A percentile compares a stretch with the other conserved stretches of the same genome.
These are phyloP conservation scores for Spodoptera picta DNA, from an alignment of 2,888 invertebrate species.

Conservation along the genomic window DNA sequence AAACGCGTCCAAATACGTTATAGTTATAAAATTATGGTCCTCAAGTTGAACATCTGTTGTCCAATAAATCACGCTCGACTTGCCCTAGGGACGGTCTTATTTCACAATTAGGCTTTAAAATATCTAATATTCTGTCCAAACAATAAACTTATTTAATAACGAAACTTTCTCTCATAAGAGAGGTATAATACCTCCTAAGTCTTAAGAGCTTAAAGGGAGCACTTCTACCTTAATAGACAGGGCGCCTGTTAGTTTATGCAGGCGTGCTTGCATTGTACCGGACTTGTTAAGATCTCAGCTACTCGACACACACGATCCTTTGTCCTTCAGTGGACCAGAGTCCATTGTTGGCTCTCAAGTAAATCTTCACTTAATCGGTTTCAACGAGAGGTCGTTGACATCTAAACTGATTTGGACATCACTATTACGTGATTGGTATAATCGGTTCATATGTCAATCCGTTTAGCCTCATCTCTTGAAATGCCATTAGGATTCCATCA, in stretches of 20 bases:
- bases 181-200: constrained; percentile 20
- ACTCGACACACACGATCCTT: constrained; percentile 19
- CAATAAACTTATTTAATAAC: constrained; percentile 27
- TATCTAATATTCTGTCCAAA: constrained; percentile 21
- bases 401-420: constrained; percentile 25
- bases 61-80: constrained; percentile 16
- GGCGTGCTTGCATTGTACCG: constrained; percentile 32
- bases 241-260: constrained; percentile 38
- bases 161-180: constrained; percentile 3
- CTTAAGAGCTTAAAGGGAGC: constrained; percentile 17
- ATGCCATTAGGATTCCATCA: constrained; percentile 22
- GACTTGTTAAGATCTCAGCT: constrained; percentile 14
- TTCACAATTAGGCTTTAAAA: constrained; percentile 37
- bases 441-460: constrained; percentile 34
- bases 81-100: constrained; percentile 19
- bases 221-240: constrained; percentile 8
- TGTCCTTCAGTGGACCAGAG: constrained; percentile 25
- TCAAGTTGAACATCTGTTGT: constrained; percentile 6
- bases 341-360: constrained; percentile 22
- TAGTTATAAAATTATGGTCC: constrained; percentile 14
- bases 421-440: constrained; percentile 19
- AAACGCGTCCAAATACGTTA: constrained; percentile 6
- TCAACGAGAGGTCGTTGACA: constrained; percentile 21
- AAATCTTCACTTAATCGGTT: constrained; percentile 35
- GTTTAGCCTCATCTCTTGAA: constrained; percentile 35